Evolutionary conservation across 1,140 invertebrate genomes (phyloP), one percentile per base, ranked within the genome.

Genomic region (Spodoptera litura): DNA sequence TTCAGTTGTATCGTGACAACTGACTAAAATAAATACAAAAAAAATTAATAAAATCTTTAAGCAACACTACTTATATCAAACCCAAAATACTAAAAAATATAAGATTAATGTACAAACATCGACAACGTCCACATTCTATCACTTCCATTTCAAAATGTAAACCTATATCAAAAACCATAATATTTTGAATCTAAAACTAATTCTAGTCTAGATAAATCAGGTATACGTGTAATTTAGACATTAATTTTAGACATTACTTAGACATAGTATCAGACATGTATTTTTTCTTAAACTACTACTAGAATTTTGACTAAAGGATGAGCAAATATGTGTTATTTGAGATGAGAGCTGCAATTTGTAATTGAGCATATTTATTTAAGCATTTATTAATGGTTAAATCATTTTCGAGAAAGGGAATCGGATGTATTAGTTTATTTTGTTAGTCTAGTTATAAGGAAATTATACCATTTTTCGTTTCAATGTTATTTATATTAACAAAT

Each of bases 191-290:
- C 79, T 84, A 87, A 55, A 71, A 61, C 78, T 84, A 88, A 49
- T 27, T 44, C 81, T 87, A 87, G 73, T 76, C 83, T 88, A 87
- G 11, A 56, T 80, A 83, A 85, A 86, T 87, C 83, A 87, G 83
- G 83, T 86, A 84, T 86, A 87, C 81, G 31, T 59, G 81, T 82
- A 83, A 78, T 85, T 85, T 87, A 86, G 81, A 82, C 38, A 44
- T 44, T 44, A 1, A 44, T 44, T 85, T 85, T 87, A 86, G 80
- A 82, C 58, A 72, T 85, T 83, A 85, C 88, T 91, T 91, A 91
- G 78, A 90, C 89, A 91, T 91, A 91, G 89, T 89, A 81, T 92
- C 90, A 92, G 90, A 92, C 90, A 92, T 92, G 90, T 92, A 90
- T 91, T 92, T 88, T 20, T 80, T 71, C 90, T 92, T 90, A 78